phyloP scores from a whole-genome alignment of 2,113 vertebrate genomes.

The Clarias macrocephalus region DNA sequence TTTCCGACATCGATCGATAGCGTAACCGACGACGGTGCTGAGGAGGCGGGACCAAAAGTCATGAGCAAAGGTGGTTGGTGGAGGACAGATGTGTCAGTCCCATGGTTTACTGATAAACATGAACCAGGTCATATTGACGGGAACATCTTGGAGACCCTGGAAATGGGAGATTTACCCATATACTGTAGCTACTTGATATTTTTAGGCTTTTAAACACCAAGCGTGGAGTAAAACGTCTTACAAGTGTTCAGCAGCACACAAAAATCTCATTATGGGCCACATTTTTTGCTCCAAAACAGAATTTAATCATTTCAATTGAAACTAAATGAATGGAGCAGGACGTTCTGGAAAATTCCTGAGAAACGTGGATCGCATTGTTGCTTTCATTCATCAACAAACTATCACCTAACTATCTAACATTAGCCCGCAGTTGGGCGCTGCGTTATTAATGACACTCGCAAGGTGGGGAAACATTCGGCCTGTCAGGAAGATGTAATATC shows the following conservation, averaged over 20 bases:
- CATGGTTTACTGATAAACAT: background rate
- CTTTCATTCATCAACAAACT: background rate
- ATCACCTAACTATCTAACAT: background rate
- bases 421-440: background rate
- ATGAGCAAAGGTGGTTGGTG: background rate
- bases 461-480: background rate
- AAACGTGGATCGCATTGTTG: background rate
- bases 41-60: constrained; percentile 33
- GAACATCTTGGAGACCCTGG: background rate
- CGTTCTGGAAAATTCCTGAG: background rate
- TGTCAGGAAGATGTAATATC: constrained; percentile 30
- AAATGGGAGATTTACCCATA: background rate
- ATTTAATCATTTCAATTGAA: background rate
- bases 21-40: constrained; percentile 78
- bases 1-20: constrained; percentile 83
- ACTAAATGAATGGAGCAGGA: background rate
- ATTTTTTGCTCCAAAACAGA: background rate
- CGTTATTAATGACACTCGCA: background rate
- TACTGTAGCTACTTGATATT: background rate
- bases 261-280: background rate
- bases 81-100: background rate
- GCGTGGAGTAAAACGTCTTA: background rate
- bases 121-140: background rate
- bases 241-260: background rate
- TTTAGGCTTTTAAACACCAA: background rate